Conservation (phyloP, 1,140 invertebrate genomes). For the Drosophila aff. region DNA sequence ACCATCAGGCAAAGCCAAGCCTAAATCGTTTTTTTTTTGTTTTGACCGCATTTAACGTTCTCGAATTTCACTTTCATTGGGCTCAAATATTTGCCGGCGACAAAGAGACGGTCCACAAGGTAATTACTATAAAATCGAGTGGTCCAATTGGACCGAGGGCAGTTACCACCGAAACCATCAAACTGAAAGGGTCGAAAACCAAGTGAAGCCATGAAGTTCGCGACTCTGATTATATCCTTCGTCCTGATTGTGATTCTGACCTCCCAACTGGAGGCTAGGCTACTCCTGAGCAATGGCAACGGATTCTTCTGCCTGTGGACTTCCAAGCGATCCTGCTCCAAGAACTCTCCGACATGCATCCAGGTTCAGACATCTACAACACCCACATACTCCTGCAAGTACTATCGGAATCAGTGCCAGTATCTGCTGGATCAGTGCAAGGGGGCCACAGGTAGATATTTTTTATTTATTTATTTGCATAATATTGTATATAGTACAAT, state of each 20-base stretch:
- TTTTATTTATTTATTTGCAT: too few species aligned
- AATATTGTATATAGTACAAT: too few species aligned
- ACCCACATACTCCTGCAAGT: conserved; percentile 26
- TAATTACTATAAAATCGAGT: conserved; percentile 49
- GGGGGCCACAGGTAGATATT: conserved; percentile 31
- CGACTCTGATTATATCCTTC: conserved; percentile 1
- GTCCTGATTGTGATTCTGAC: conserved; percentile 27
- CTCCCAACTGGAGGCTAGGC: conserved; percentile 29
- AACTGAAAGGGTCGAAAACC: not conserved
- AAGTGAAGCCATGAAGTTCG: conserved; percentile 43
- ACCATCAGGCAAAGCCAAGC: conserved; percentile 2
- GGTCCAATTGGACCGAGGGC: not conserved
- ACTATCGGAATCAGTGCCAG: conserved; percentile 53
- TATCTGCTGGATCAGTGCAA: conserved; percentile 47
- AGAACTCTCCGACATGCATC: conserved; percentile 25
- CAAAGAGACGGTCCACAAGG: conserved; percentile 15
- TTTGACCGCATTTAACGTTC: conserved; percentile 1
- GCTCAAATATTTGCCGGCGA: conserved; percentile 44
- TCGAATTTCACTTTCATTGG: conserved; percentile 54
- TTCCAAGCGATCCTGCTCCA: conserved; percentile 39
- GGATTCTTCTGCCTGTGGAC: conserved; percentile 54
- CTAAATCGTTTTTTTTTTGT: conserved; percentile 5
- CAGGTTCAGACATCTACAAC: not conserved
- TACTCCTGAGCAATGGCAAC: conserved; percentile 34
- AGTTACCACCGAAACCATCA: not conserved